Percentiles rank a stretch among this genome's conserved stretches.
These are phyloP conservation scores for Lepidochrysops patricia DNA, from an alignment of 2,888 invertebrate species.

Conservation along the genomic window DNA sequence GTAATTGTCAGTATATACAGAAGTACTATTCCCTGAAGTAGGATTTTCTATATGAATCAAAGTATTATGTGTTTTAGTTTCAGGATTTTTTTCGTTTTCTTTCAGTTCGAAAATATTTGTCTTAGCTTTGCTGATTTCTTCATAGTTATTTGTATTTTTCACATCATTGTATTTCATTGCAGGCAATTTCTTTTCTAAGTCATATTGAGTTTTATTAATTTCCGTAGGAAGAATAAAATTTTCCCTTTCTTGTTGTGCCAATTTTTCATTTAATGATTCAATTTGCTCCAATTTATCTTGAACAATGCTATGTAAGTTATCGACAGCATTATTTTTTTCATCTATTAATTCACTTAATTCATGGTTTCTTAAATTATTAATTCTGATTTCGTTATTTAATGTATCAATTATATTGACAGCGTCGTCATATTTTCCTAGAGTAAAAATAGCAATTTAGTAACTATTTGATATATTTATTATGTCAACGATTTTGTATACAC, in stretches of 20 bases:
- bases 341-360: constrained; percentile 33
- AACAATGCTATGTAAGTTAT: constrained; percentile 39
- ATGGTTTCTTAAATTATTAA: constrained; percentile 35
- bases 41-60: neutral
- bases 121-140: neutral
- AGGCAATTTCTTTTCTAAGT: constrained; percentile 33
- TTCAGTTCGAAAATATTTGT: neutral
- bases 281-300: constrained; percentile 46
- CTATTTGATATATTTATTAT: too few relatives aligned
- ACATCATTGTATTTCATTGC: constrained; percentile 27
- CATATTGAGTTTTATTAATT: constrained; percentile 34
- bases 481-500: too few relatives aligned
- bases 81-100: neutral
- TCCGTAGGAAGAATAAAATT: constrained; percentile 34
- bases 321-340: constrained; percentile 40
- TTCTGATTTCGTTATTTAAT: constrained; percentile 20
- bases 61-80: neutral
- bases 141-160: neutral
- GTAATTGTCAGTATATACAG: neutral
- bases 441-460: neutral
- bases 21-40: neutral
- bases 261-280: constrained; percentile 35
- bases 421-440: constrained; percentile 34
- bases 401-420: constrained; percentile 17
- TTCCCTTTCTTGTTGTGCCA: constrained; percentile 37